Conservation (phyloP, 2,888 invertebrate species). For the Amphipyra tragopoginis region DNA sequence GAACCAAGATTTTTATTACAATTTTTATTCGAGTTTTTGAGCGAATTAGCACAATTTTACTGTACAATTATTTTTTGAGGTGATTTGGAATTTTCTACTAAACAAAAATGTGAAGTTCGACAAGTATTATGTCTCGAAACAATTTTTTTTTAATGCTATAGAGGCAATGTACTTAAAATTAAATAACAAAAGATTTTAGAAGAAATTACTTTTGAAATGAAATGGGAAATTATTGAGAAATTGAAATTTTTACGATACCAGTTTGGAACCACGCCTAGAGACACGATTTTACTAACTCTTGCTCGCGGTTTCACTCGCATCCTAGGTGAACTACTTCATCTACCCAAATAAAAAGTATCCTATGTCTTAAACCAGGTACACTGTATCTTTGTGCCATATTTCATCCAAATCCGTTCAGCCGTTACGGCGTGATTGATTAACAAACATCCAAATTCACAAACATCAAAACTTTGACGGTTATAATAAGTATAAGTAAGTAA, state of each 20-base stretch:
- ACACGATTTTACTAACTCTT: background rate
- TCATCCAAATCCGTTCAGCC: too few relatives aligned
- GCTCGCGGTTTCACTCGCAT: too few relatives aligned
- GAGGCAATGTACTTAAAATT: background rate
- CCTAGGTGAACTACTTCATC: too few relatives aligned
- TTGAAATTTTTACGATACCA: background rate
- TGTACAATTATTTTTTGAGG: slow-evolving; percentile 1
- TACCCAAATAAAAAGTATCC: too few relatives aligned
- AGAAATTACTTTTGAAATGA: slow-evolving; percentile 8
- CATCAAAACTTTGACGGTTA: too few relatives aligned
- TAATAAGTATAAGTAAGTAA: too few relatives aligned
- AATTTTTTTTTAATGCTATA: slow-evolving; percentile 7
- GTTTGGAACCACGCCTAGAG: background rate
- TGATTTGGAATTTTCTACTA: background rate
- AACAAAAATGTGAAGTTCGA: background rate
- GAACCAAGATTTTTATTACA: slow-evolving; percentile 19
- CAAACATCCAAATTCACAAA: too few relatives aligned
- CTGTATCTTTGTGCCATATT: too few relatives aligned
- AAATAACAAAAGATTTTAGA: slow-evolving; percentile 12
- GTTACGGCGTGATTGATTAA: too few relatives aligned
- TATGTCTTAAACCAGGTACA: too few relatives aligned
- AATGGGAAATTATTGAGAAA: background rate
- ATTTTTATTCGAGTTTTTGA: slow-evolving; percentile 4
- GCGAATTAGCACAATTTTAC: slow-evolving; percentile 2
- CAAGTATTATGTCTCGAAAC: background rate